These are phyloP conservation scores for Pavo muticus DNA, from an alignment of 2,113 vertebrate genomes.

Conservation along the genomic window DNA sequence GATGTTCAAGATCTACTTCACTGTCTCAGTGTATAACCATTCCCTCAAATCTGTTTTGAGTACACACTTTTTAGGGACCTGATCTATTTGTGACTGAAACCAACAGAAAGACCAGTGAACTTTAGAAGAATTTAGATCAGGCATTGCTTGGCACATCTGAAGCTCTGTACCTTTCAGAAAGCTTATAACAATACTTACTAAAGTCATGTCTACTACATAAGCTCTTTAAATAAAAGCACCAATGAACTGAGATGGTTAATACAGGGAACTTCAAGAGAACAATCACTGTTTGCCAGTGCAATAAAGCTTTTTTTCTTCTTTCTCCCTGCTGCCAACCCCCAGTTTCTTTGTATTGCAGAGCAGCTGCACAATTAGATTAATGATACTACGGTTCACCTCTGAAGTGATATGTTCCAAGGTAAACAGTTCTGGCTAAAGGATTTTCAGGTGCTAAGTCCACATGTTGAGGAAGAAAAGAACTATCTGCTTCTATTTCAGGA, in stretches of 20 bases:
- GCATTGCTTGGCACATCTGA: background rate
- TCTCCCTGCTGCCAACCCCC: background rate
- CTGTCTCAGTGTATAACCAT: background rate
- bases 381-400: conserved; percentile 35
- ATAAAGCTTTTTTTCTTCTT: background rate
- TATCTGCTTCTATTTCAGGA: background rate
- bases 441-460: conserved; percentile 23
- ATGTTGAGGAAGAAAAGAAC: background rate
- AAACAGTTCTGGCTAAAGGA: conserved; percentile 11
- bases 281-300: background rate
- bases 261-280: background rate
- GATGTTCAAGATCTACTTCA: background rate
- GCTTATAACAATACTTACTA: background rate
- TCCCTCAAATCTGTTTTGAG: background rate
- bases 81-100: background rate
- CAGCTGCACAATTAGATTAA: conserved; percentile 16
- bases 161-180: conserved; percentile 9
- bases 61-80: background rate
- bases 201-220: background rate
- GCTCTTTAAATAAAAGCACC: background rate
- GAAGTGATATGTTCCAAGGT: conserved; percentile 1
- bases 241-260: background rate
- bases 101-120: background rate
- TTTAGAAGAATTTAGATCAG: background rate
- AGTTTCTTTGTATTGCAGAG: conserved; percentile 29